Percentiles rank a stretch among this genome's conserved stretches.
Evolutionary conservation across 2,888 invertebrate species (phyloP).

Genomic region (Mamestra brassicae): DNA sequence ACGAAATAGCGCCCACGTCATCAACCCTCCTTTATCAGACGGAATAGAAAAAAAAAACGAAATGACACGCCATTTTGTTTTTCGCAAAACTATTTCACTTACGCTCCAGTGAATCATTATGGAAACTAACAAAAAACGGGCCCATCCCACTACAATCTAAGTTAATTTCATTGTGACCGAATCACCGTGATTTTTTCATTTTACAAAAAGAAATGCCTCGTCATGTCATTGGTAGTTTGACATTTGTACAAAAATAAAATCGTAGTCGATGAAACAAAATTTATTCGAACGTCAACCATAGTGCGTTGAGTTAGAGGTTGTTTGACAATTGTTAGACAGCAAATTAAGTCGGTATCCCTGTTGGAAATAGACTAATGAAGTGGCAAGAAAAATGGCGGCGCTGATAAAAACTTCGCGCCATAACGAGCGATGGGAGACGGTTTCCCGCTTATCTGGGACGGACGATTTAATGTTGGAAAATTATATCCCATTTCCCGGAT

Average conservation of each 20-base stretch:
- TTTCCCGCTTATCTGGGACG: constrained; percentile 47
- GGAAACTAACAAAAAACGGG: constrained; percentile 47
- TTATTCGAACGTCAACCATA: constrained; percentile 28
- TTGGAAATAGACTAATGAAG: constrained; percentile 64
- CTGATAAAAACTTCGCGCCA: constrained; percentile 49
- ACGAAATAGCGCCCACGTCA: constrained; percentile 53
- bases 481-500: constrained; percentile 19
- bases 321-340: neutral
- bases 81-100: constrained; percentile 57
- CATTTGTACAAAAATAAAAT: constrained; percentile 35
- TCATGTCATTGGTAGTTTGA: constrained; percentile 55
- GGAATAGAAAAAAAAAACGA: constrained; percentile 45
- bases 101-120: constrained; percentile 51
- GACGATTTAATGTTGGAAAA: constrained; percentile 31
- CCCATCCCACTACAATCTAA: constrained; percentile 45
- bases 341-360: constrained; percentile 35
- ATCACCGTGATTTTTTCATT: constrained; percentile 62
- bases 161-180: constrained; percentile 55
- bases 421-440: constrained; percentile 58
- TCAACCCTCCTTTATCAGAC: constrained; percentile 38
- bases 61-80: constrained; percentile 60
- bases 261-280: neutral
- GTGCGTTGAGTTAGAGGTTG: neutral
- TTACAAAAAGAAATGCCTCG: constrained; percentile 49
- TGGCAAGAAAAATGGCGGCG: constrained; percentile 57